These are phyloP conservation scores for Neofelis nebulosa DNA, from an alignment of 2,113 vertebrate species.

Conservation along the genomic window DNA sequence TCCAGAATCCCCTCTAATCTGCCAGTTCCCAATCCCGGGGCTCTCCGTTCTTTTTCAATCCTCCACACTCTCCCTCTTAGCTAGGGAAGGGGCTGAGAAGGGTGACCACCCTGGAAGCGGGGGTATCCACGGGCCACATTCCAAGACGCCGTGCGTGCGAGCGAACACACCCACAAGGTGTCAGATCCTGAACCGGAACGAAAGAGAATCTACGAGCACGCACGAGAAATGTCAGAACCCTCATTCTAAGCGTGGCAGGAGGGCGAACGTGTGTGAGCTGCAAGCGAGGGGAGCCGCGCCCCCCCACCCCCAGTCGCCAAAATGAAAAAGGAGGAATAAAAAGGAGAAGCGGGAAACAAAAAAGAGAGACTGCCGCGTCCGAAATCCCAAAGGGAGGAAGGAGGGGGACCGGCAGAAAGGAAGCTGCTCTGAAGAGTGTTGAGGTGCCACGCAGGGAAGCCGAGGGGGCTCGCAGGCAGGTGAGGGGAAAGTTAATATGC, in stretches of 20 bases:
- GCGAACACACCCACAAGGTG: neutral
- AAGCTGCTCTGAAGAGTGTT: neutral
- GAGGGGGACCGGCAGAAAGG: neutral
- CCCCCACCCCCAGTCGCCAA: rapidly evolving
- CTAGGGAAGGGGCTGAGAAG: neutral
- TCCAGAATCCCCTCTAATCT: neutral
- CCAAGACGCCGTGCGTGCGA: neutral
- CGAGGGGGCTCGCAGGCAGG: neutral
- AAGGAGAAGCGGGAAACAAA: neutral
- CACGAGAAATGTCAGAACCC: neutral
- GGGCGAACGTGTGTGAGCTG: neutral
- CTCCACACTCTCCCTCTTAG: neutral
- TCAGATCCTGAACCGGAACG: neutral
- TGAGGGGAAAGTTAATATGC: conserved; percentile 25
- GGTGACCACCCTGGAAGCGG: neutral
- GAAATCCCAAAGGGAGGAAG: neutral
- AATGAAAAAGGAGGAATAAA: neutral
- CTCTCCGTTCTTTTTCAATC: neutral
- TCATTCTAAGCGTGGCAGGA: neutral
- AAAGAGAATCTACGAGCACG: neutral
- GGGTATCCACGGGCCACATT: neutral
- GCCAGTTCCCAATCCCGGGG: neutral
- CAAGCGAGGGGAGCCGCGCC: neutral
- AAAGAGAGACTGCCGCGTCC: neutral
- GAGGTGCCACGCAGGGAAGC: neutral